Conservation (phyloP, 2,888 invertebrate species). For the Galeruca laticollis region DNA sequence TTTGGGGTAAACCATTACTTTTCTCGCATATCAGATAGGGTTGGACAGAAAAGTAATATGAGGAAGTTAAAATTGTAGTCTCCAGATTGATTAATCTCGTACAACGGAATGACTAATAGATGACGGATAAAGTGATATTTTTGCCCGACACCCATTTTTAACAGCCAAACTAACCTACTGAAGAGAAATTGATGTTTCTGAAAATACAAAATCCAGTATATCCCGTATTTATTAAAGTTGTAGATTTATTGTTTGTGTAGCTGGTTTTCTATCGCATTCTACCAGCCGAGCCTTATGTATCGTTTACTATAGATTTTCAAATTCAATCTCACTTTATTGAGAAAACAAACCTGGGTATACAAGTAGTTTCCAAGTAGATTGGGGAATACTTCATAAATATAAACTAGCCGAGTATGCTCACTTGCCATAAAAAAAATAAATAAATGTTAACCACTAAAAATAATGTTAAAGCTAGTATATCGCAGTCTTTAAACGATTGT, state of each 20-base stretch:
- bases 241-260: conserved; percentile 34
- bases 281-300: conserved; percentile 16
- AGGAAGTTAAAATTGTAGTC: background rate
- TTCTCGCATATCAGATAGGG: too few species aligned
- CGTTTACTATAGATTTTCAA: conserved; percentile 36
- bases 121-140: background rate
- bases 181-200: conserved; percentile 6
- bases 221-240: conserved; percentile 33
- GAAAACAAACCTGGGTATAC: conserved; percentile 23
- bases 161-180: conserved; percentile 2
- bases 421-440: conserved; percentile 14
- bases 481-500: background rate
- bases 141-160: background rate
- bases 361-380: conserved; percentile 25
- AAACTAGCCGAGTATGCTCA: conserved; percentile 10
- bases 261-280: conserved; percentile 34
- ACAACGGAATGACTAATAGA: background rate
- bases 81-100: background rate
- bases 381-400: conserved; percentile 26
- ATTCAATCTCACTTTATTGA: conserved; percentile 31
- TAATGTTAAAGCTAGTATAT: background rate
- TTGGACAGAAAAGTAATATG: too few species aligned
- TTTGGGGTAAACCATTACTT: too few species aligned
- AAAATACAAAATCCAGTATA: conserved; percentile 11
- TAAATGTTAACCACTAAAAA: conserved; percentile 4